Evolutionary conservation across 2,888 invertebrate genomes (phyloP), one percentile per base, ranked within the genome.

Genomic region (Ophion ventricosus): DNA sequence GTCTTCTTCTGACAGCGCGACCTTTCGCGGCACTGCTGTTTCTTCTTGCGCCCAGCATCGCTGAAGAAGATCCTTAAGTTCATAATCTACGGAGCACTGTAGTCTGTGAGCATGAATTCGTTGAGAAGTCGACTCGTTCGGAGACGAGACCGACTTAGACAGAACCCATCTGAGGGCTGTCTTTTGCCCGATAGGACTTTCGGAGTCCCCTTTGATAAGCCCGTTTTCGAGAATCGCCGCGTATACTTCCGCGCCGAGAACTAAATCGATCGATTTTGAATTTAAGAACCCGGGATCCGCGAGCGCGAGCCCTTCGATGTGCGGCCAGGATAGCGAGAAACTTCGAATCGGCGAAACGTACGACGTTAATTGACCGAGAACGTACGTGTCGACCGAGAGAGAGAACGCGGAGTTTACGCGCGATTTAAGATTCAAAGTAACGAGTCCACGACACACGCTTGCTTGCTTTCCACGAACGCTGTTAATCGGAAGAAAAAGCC

Each of bases 211-310:
- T 75, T 54, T 75, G 14, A 25, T 75, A 14, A 75, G 5, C 1
- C 64, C 75, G 20, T 75, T 54, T 49, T 75, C 75, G 64, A 75
- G 1, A 2, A 75, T 75, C 64, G 54, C 23, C 29, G 8, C 49
- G 49, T 75, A 75, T 4, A 75, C 75, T 54, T 14, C 64, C 20
- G 75, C 75, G 4, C 56, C 75, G 64, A 75, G 54, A 20, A 75
- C 35, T 7, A 85, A 3, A 40, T 85, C 80, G 61, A 85, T 78
- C 23, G 35, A 35, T 69, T 61, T 74, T 11, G 82, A 26, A 5
- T 20, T 73, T 66, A 69, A 25, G 64, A 66, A 79, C 8, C 56
- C 26, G 2, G 85, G 85, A 78, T 83, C 83, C 23, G 83, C 85
- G 23, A 84, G 84, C 23, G 35, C 57, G n/a, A 84, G 78, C 2